Evolutionary conservation across 2,113 vertebrate genomes (phyloP).

Genomic region (Mus spicilegus): DNA sequence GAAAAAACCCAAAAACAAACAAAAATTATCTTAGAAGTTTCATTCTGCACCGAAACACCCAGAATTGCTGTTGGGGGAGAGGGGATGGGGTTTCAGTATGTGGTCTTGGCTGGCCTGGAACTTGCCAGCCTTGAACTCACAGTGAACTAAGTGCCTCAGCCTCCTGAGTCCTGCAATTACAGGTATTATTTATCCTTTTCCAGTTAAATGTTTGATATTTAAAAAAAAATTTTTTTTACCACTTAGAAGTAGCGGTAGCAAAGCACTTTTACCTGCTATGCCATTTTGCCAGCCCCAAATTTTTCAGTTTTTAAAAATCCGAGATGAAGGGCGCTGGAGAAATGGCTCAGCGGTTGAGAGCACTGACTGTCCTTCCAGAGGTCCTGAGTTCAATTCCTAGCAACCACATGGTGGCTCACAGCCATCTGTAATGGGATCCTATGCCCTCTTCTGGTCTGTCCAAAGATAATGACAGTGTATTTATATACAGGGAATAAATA

Average conservation of each 20-base stretch:
- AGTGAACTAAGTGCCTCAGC: background rate
- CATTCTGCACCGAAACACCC: background rate
- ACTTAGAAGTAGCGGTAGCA: background rate
- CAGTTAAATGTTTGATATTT: background rate
- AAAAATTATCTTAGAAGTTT: background rate
- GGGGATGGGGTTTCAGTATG: background rate
- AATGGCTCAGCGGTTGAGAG: no score
- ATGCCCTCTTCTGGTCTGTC: no score
- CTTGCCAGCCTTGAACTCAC: background rate
- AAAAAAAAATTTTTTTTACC: background rate
- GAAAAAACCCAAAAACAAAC: background rate
- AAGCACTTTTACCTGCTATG: background rate
- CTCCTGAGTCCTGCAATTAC: background rate
- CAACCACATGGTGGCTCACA: no score
- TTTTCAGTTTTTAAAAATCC: background rate
- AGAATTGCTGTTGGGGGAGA: background rate
- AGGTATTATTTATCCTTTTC: background rate
- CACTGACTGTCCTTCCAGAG: no score
- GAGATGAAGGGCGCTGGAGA: background rate
- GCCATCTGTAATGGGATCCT: no score
- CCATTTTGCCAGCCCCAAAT: background rate
- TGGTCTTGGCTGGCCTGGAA: background rate
- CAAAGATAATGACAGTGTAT: no score
- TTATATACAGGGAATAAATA: no score
- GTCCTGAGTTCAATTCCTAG: no score